Conservation (phyloP, 2,113 vertebrate genomes). For the Channa maculata region DNA sequence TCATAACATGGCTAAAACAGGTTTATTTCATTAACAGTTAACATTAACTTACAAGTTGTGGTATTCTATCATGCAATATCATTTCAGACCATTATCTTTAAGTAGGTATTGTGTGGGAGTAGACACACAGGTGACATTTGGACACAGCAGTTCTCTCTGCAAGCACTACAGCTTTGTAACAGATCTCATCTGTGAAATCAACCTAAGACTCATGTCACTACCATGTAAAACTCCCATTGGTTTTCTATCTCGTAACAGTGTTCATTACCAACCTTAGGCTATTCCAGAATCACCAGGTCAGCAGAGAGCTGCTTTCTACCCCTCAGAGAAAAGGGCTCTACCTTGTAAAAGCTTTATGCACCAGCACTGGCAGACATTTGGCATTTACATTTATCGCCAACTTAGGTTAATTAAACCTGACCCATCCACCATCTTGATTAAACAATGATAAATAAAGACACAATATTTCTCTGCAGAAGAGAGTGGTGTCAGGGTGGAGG, state of each 20-base stretch:
- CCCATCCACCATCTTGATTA: slow-evolving; percentile 69
- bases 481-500: slow-evolving; percentile 24
- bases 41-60: neutral
- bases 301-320: slow-evolving; percentile 53
- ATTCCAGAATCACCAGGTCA: slow-evolving; percentile 62
- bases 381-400: slow-evolving; percentile 76
- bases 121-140: slow-evolving; percentile 6
- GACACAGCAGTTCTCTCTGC: neutral
- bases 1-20: neutral
- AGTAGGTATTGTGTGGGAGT: neutral
- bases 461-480: slow-evolving; percentile 49
- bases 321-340: slow-evolving; percentile 56
- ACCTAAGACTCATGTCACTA: slow-evolving; percentile 31
- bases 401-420: slow-evolving; percentile 78
- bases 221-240: slow-evolving; percentile 44
- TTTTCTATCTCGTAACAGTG: slow-evolving; percentile 50
- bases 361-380: slow-evolving; percentile 70
- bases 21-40: neutral
- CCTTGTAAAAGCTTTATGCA: slow-evolving; percentile 68
- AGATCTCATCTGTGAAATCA: slow-evolving; percentile 32
- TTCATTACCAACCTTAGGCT: slow-evolving; percentile 48
- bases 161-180: neutral
- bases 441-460: slow-evolving; percentile 73
- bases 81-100: neutral
- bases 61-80: neutral